phyloP scores from a whole-genome alignment of 2,113 vertebrate genomes.

The Malurus melanocephalus region DNA sequence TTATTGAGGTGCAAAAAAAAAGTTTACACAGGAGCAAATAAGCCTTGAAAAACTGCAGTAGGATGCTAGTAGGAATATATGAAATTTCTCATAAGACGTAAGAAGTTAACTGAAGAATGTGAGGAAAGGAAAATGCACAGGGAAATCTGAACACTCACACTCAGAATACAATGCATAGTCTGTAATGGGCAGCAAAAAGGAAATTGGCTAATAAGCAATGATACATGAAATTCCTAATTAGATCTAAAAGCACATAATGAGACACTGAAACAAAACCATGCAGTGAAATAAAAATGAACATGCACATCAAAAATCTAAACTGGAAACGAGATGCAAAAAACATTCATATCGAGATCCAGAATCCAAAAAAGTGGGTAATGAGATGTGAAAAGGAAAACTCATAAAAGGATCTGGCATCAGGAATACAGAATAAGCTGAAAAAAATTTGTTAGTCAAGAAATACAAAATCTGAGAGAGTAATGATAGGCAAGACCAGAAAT shows the following conservation, averaged over 20 bases:
- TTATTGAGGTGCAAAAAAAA: background rate
- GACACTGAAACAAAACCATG: constrained; percentile 9
- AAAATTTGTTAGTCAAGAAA: background rate
- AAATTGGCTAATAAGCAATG: constrained; percentile 39
- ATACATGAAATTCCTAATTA: constrained; percentile 53
- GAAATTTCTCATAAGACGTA: background rate
- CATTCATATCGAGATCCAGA: background rate
- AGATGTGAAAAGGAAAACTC: constrained; percentile 3
- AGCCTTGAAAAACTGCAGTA: background rate
- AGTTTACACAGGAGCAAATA: background rate
- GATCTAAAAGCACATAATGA: constrained; percentile 44
- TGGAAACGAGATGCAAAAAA: background rate
- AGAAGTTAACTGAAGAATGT: background rate
- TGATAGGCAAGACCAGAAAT: background rate
- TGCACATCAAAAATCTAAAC: background rate
- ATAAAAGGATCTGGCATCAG: background rate
- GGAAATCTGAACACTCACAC: background rate
- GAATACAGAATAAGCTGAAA: background rate
- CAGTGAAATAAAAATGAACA: constrained; percentile 22
- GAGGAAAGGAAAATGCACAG: background rate
- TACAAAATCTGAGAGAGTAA: background rate
- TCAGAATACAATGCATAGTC: background rate
- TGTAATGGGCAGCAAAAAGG: background rate
- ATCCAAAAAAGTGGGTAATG: constrained; percentile 2
- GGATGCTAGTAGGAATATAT: background rate